These are phyloP conservation scores for Druon quercuslanigerum DNA, from an alignment of 1,140 invertebrate species.

Conservation along the genomic window DNA sequence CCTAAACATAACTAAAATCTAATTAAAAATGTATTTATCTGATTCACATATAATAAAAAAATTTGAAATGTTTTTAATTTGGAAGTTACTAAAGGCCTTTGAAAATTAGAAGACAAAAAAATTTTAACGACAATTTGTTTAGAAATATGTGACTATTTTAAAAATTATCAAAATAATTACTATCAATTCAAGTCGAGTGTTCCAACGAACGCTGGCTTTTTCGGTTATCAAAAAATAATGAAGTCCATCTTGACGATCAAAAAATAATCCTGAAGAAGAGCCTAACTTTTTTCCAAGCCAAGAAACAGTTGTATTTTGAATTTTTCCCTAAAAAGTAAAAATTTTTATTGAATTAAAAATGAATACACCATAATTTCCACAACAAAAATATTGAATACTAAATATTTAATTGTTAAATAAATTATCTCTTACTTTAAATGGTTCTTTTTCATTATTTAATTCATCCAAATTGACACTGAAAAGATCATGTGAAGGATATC, in stretches of 20 bases:
- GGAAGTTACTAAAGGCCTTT: too few relatives aligned
- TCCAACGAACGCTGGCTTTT: constrained; percentile 60
- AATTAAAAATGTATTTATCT: background rate
- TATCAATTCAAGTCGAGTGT: constrained; percentile 52
- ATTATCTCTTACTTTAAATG: background rate
- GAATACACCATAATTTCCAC: background rate
- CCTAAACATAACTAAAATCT: constrained; percentile 14
- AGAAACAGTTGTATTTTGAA: constrained; percentile 35
- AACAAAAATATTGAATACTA: background rate
- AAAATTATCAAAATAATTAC: constrained; percentile 42
- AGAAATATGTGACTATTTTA: background rate
- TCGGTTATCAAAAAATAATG: constrained; percentile 62
- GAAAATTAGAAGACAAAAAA: too few relatives aligned
- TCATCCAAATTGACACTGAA: constrained; percentile 51
- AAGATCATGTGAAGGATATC: constrained; percentile 45
- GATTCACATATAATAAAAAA: background rate
- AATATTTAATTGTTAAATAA: background rate
- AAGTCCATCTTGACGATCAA: constrained; percentile 55
- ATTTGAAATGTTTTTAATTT: too few relatives aligned
- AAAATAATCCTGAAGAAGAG: constrained; percentile 52
- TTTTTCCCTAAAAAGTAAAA: constrained; percentile 32
- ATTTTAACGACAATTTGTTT: too few relatives aligned
- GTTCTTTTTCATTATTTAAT: constrained; percentile 20
- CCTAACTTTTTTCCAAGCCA: constrained; percentile 58
- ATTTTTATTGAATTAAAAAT: background rate